A percentile compares a stretch with the other conserved stretches of the same genome.
Conservation (phyloP, 2,113 vertebrate species). For the Passer domesticus region DNA sequence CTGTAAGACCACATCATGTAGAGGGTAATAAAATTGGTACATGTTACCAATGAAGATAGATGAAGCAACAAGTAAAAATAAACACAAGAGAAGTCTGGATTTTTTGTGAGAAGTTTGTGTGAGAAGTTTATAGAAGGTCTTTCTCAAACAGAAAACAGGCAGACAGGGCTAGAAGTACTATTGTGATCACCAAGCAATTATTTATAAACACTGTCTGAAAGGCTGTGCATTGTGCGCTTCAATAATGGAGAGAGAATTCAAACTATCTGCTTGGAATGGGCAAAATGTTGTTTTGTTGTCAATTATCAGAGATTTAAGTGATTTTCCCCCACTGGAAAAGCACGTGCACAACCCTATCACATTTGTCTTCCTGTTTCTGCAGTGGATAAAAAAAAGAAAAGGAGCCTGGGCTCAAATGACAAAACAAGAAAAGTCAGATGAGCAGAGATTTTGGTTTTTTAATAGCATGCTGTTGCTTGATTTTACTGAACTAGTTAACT, state of each 20-base stretch:
- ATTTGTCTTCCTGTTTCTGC: background rate
- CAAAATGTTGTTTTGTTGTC: background rate
- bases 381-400: background rate
- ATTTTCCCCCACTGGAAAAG: background rate
- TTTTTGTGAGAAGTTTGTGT: background rate
- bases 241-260: background rate
- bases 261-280: background rate
- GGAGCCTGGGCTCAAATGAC: background rate
- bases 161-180: background rate
- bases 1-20: background rate
- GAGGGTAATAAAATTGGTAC: background rate
- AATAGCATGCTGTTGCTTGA: background rate
- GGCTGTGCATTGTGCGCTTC: background rate
- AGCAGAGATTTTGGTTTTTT: background rate
- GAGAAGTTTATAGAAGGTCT: background rate
- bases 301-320: background rate
- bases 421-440: background rate
- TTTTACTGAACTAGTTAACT: slow-evolving; percentile 18
- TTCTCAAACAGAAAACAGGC: background rate
- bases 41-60: background rate
- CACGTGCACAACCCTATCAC: background rate
- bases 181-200: background rate
- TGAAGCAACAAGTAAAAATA: background rate
- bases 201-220: background rate
- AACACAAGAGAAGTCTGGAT: background rate